Evolutionary conservation across 2,797 vertebrate species (phyloP).

Genomic region (Macrochelys suwanniensis): DNA sequence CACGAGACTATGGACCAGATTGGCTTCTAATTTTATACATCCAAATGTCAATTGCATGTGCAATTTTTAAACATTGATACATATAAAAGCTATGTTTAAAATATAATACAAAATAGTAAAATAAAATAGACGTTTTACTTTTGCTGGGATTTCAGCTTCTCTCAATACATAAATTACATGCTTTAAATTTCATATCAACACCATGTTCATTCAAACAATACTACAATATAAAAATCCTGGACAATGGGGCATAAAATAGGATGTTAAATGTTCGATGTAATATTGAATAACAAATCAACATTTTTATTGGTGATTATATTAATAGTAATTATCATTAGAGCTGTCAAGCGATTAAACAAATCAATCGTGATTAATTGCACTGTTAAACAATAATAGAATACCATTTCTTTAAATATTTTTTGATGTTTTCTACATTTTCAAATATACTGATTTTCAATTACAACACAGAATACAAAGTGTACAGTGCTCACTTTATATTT

Average conservation of each 20-base stretch:
- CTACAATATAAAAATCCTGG: neutral
- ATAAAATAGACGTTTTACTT: neutral
- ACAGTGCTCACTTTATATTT: too few species aligned
- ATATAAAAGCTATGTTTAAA: neutral
- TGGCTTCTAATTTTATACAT: neutral
- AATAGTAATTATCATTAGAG: neutral
- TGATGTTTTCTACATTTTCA: too few species aligned
- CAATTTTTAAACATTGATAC: neutral
- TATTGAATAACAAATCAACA: neutral
- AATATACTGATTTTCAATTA: too few species aligned
- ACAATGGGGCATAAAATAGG: neutral
- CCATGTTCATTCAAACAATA: neutral
- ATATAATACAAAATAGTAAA: neutral
- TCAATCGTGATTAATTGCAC: too few species aligned
- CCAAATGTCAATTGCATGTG: neutral
- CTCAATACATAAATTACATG: neutral
- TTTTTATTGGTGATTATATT: neutral
- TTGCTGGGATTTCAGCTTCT: neutral
- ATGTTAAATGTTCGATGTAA: neutral
- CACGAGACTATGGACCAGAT: neutral
- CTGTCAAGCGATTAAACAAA: too few species aligned
- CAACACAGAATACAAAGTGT: too few species aligned
- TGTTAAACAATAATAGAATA: too few species aligned
- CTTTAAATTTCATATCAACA: neutral
- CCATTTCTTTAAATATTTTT: too few species aligned